Evolutionary conservation across 2,797 vertebrate species (phyloP), one percentile per base, ranked within the genome.

Genomic region (Pangasius larnaudii): DNA sequence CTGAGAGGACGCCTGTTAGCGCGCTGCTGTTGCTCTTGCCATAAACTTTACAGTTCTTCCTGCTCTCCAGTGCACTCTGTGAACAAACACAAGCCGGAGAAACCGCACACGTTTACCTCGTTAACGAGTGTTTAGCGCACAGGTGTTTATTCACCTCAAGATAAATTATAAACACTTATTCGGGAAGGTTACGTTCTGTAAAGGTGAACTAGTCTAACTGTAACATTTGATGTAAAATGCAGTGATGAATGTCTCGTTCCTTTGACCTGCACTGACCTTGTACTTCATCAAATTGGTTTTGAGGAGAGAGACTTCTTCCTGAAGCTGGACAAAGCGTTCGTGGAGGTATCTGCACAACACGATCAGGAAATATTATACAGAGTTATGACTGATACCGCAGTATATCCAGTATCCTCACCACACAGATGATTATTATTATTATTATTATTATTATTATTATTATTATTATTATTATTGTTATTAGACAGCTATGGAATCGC

Each of bases 201-300:
- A 69, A 36, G 2, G 65, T 6, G 13, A 67, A 16, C 16, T 1
- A 30, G 63, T 30, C 13, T 67, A 36, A 36, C 36, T 36, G 36
- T 10, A 2, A 14, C n/a, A 49, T 75, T 2, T 27, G 42, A 49
- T 6, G 72, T n/a, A 14, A 14, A 14, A 22, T 71, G 69, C 19
- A 22, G 69, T 71, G 67, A 71, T 30, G 42, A 46, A 8, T 3
- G 19, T 77, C 77, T 33, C 9, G 27, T 24, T 6, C 27, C 56
- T 39, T 42, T 46, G 58, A 53, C 53, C 72, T 71, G 16, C 79
- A 75, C 24, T 11, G 94, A 99, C 99, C 98, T 99, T 99, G 91
- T 99, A 99, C 92, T 99, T 99, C 91, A 96, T 94, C 87, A 99
- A 95, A 92, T 97, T 99, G 49, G 95, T 95, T 95, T 99, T 99